Evolutionary conservation across 2,113 vertebrate species (phyloP), one percentile per base, ranked within the genome.

Genomic region (Centropus unirufus): DNA sequence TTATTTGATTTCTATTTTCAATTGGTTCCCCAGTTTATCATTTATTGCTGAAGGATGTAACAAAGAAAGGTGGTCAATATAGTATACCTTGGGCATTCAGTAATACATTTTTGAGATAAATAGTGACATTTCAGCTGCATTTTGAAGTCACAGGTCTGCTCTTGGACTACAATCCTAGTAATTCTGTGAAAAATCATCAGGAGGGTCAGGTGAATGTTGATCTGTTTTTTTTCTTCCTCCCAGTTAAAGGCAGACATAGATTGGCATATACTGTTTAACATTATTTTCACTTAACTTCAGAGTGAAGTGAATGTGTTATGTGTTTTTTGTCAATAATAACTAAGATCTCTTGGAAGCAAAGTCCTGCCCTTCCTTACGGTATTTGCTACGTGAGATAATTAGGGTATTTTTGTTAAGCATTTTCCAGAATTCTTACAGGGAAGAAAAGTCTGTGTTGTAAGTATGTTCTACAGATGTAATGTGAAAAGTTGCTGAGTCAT

Each of bases 1-100:
- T 42, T 73, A 8, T 95, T 92, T 72, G 32, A 72, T 55, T 92
- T 96, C 67, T 78, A 22, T 54, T 94, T 93, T 96, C 73, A 59
- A 16, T 83, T 85, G 24, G 2, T n/a, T 77, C 22, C 10, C 39
- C 7, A 70, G 92, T 92, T 83, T 79, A 66, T 5, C 49, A 77
- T 76, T 47, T 88, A 6, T 79, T 27, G 69, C 14, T 94, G 39
- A 91, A 75, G 11, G 27, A 11, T 22, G 4, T 61, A 57, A 26
- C 51, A 73, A 92, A 77, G 19, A 58, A 70, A 78, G 16, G 49
- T 19, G 5, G 11, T 44, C 49, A 46, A 4, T 72, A 18, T 52
- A 26, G 9, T 55, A n/a, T 72, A 32, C 67, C 15, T 89, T 74
- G 67, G 87, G 49, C 29, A 90, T 74, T 49, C 57, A 72, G 6